Evolutionary conservation across 2,888 invertebrate species (phyloP).

Genomic region (Miltochrista miniata): DNA sequence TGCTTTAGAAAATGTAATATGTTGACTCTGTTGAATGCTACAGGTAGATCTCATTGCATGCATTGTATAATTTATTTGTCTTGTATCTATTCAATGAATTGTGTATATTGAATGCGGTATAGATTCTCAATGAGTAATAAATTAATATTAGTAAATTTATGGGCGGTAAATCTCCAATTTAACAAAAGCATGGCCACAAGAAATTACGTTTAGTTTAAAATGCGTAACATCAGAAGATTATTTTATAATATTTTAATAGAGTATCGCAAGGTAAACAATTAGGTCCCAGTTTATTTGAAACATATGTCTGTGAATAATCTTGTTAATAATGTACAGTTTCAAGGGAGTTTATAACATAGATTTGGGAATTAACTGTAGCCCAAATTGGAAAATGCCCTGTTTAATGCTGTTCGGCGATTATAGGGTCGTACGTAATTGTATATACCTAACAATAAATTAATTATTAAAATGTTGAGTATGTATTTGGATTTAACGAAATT

Average conservation of each 20-base stretch:
- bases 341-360: constrained; percentile 31
- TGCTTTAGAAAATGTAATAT: constrained; percentile 20
- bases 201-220: constrained; percentile 15
- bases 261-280: neutral
- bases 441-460: constrained; percentile 35
- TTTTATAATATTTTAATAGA: no score
- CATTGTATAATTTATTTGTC: constrained; percentile 42
- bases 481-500: constrained; percentile 29
- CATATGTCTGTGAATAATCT: constrained; percentile 26
- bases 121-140: constrained; percentile 25
- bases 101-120: constrained; percentile 41
- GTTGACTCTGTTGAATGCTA: constrained; percentile 29
- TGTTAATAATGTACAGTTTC: constrained; percentile 39
- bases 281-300: constrained; percentile 16
- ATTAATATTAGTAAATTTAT: constrained; percentile 29
- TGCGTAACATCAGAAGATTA: no score
- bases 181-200: constrained; percentile 23
- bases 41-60: constrained; percentile 45
- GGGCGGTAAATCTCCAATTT: constrained; percentile 16
- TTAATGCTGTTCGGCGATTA: constrained; percentile 31
- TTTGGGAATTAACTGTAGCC: constrained; percentile 24
- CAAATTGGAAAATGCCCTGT: constrained; percentile 24
- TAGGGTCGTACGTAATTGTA: constrained; percentile 39
- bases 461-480: constrained; percentile 32
- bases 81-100: constrained; percentile 38